Evolutionary conservation across 2,888 invertebrate genomes (phyloP).

Genomic region (Nesidiocoris tenuis): DNA sequence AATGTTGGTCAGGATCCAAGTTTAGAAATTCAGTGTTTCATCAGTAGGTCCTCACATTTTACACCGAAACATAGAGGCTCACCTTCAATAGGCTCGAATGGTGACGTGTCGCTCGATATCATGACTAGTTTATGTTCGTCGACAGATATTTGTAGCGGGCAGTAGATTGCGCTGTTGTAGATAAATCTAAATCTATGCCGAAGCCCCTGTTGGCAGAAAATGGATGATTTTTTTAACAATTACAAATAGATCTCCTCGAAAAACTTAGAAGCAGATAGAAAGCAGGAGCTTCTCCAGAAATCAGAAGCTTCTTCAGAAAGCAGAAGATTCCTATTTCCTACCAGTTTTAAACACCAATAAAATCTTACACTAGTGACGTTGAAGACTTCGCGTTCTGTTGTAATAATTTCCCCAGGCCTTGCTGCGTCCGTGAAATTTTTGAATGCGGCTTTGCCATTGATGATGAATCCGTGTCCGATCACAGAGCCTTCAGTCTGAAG

Average conservation of each 20-base stretch:
- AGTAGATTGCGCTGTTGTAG: constrained; percentile 55
- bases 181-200: constrained; percentile 54
- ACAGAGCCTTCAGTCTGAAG: constrained; percentile 49
- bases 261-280: no score
- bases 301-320: no score
- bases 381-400: constrained; percentile 52
- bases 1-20: no score
- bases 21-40: not conserved
- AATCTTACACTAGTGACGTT: constrained; percentile 51
- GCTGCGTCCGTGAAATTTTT: constrained; percentile 47
- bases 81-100: constrained; percentile 53
- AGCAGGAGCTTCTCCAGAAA: no score
- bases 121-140: constrained; percentile 54
- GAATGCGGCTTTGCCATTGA: constrained; percentile 53
- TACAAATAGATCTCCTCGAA: no score
- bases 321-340: no score
- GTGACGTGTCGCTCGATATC: constrained; percentile 54
- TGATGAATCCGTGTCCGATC: constrained; percentile 51
- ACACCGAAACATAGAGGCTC: no score
- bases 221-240: not conserved
- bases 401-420: constrained; percentile 43
- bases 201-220: constrained; percentile 49
- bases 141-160: constrained; percentile 55
- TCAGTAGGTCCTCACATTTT: no score
- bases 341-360: no score